Base-by-base conservation (phyloP, 2,797 vertebrate species). In the Cygnus olor region DNA sequence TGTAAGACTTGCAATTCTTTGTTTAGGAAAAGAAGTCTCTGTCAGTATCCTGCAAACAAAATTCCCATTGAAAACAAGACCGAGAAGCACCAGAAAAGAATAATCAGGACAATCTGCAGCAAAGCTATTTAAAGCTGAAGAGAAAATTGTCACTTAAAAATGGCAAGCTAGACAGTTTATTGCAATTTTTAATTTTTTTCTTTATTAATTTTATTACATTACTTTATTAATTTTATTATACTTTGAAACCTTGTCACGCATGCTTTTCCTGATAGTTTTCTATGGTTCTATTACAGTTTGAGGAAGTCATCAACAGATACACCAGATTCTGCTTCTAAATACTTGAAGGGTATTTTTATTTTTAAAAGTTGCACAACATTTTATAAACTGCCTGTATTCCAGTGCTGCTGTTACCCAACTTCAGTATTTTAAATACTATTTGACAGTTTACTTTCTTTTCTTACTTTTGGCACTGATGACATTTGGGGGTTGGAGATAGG, bases 11-110 rank as follows among this genome's bases (percentile, higher is more conserved):
- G 9, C 30, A 65, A 65, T 47, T 81, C 40, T 54, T 79, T 69
- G 66, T 54, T 72, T 25, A 36, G 25, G 14, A 81, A 91, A 86
- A 79, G 68, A 58, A 89, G 42, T 19, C 56, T 90, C 56, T 89
- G 54, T 91, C 44, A 85, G 89, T 89, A 73, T 56, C 13, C 45
- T n/a, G 66, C 6, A 25, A 54, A 83, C 83, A 94, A 88, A 88
- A 66, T 49, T 81, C 42, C 38, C 42, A 86, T 40, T 80, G 88
- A 95, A 73, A 94, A 81, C 22, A 90, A 91, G 77, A 61, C 24
- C 82, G 93, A 65, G 53, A 76, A 66, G 51, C 45, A 81, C 14
- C 40, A 85, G 61, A 57, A 74, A 76, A 88, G 38, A 89, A 66
- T 38, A 89, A 80, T 36, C 56, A 78, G 2, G 15, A 80, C 58